phyloP scores from a whole-genome alignment of 2,113 vertebrate genomes.

The Pelecanoides urinatrix region DNA sequence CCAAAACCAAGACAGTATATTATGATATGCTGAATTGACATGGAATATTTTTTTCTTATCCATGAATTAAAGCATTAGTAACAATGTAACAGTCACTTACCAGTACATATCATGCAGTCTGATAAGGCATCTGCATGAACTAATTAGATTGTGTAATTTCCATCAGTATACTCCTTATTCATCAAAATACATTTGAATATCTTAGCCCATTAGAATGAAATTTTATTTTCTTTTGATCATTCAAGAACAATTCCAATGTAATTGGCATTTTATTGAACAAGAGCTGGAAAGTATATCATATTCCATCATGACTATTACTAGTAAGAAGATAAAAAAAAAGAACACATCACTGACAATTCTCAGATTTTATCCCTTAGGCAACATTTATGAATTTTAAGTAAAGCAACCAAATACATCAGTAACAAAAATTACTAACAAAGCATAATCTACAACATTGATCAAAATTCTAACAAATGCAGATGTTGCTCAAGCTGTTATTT shows the following conservation, averaged over 20 bases:
- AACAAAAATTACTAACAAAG: slow-evolving; percentile 30
- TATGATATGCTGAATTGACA: not conserved
- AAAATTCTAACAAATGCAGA: slow-evolving; percentile 48
- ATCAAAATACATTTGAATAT: not conserved
- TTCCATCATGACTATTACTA: not conserved
- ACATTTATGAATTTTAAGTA: slow-evolving; percentile 8
- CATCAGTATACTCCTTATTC: not conserved
- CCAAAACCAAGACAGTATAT: no score
- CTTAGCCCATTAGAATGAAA: not conserved
- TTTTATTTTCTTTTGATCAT: not conserved
- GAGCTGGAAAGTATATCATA: not conserved
- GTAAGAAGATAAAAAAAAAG: not conserved
- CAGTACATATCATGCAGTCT: not conserved
- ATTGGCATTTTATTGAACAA: not conserved
- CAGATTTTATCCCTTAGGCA: not conserved
- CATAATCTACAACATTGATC: slow-evolving; percentile 25
- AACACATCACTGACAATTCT: not conserved
- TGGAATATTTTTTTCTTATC: not conserved
- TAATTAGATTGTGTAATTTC: not conserved
- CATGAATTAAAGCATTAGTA: not conserved
- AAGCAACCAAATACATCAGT: slow-evolving; percentile 30
- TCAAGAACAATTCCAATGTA: not conserved
- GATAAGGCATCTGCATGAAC: not conserved
- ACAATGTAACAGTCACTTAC: not conserved
- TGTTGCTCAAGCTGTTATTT: slow-evolving; percentile 30